Conservation (phyloP, 2,113 vertebrate genomes). For the Tinamus guttatus region DNA sequence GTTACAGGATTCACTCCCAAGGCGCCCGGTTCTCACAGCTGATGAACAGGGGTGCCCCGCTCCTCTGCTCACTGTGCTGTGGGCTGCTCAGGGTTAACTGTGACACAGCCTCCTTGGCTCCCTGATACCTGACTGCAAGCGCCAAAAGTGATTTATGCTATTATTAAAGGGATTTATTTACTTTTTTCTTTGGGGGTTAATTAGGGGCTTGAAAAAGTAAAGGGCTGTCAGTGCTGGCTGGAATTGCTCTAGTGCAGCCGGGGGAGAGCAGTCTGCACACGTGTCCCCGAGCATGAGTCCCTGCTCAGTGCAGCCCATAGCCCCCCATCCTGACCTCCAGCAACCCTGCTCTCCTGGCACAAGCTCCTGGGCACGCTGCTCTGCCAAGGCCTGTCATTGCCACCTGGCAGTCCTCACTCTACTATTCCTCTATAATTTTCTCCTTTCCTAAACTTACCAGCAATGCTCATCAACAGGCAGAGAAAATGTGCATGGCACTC, state of each 20-base stretch:
- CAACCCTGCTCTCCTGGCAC: not conserved
- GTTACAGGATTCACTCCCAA: not conserved
- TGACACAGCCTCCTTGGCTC: not conserved
- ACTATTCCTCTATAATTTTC: not conserved
- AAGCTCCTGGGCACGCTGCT: not conserved
- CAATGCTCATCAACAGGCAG: not conserved
- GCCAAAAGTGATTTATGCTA: conserved; percentile 55
- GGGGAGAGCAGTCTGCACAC: not conserved
- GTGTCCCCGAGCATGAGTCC: not conserved
- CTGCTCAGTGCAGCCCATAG: not conserved
- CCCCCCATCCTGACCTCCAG: not conserved
- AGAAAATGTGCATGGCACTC: not conserved
- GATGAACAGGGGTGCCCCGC: not conserved
- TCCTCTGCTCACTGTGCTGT: not conserved
- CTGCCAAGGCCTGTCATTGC: not conserved
- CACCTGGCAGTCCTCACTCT: not conserved
- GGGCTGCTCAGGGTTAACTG: conserved; percentile 28
- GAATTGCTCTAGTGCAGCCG: conserved; percentile 11
- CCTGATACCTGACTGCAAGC: conserved; percentile 30
- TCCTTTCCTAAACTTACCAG: not conserved
- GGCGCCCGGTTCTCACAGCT: not conserved
- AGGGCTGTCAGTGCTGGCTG: conserved; percentile 48
- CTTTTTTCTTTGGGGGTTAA: conserved; percentile 74
- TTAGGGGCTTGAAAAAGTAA: conserved; percentile 68
- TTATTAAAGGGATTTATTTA: conserved; percentile 68